A percentile compares a stretch with the other conserved stretches of the same genome.
Conservation (phyloP, 2,113 vertebrate genomes). For the Falcunculus frontatus region DNA sequence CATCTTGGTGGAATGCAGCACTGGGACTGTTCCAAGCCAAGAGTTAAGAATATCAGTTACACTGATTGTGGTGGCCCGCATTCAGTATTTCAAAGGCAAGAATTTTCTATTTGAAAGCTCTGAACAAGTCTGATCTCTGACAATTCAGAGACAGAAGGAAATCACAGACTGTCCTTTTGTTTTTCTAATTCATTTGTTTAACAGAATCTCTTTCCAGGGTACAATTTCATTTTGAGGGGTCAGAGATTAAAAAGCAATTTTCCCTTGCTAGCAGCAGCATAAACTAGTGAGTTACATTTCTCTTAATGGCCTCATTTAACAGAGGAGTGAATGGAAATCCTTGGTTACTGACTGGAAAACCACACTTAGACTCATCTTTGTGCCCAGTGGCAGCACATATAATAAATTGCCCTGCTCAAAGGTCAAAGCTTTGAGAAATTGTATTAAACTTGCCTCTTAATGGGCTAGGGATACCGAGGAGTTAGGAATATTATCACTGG, state of each 20-base stretch:
- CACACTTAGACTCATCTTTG: not conserved
- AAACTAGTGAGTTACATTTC: conserved; percentile 23
- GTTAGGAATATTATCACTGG: not conserved
- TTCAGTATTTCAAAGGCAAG: not conserved
- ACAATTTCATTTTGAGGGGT: conserved; percentile 4
- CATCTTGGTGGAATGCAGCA: not conserved
- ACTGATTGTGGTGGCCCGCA: not conserved
- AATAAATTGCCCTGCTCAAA: not conserved
- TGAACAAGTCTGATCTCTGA: not conserved
- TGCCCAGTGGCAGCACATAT: not conserved
- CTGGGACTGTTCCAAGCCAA: not conserved
- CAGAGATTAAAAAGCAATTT: conserved; percentile 57
- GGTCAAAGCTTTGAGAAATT: not conserved
- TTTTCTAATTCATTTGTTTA: conserved; percentile 31
- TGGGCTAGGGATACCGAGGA: not conserved
- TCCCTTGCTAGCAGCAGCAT: not conserved
- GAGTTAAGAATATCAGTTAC: not conserved
- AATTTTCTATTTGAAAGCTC: not conserved
- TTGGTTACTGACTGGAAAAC: conserved; percentile 29
- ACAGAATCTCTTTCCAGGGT: conserved; percentile 23
- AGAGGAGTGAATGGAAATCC: conserved; percentile 16
- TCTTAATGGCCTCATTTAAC: conserved; percentile 36
- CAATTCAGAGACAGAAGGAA: not conserved
- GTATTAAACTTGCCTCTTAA: not conserved
- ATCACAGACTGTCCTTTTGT: not conserved